Conservation (phyloP, 2,888 invertebrate genomes). For the Gymnoscelis rufifasciata region DNA sequence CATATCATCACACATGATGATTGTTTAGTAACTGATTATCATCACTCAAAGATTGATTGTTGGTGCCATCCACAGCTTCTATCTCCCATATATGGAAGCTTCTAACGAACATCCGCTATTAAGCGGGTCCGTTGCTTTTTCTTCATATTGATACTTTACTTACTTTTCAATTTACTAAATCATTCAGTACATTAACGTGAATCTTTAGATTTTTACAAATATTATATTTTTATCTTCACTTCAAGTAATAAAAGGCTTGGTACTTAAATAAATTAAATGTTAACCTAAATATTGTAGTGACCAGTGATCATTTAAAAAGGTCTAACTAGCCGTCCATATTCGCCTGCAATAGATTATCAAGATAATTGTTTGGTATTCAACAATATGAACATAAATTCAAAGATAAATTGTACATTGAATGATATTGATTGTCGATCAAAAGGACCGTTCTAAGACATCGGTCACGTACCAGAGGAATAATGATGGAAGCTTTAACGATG, state of each 20-base stretch:
- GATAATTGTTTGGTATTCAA: slow-evolving; percentile 57
- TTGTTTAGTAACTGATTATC: slow-evolving; percentile 34
- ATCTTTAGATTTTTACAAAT: not conserved
- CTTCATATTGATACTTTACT: slow-evolving; percentile 12
- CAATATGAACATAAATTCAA: slow-evolving; percentile 63
- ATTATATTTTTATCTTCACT: too few species aligned
- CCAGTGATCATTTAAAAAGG: too few species aligned
- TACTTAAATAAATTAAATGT: too few species aligned
- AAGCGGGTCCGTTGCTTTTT: slow-evolving; percentile 28
- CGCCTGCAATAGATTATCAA: slow-evolving; percentile 39
- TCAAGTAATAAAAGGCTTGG: too few species aligned
- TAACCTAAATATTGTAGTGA: too few species aligned
- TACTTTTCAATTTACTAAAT: not conserved
- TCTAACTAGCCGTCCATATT: slow-evolving; percentile 20
- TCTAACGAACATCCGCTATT: slow-evolving; percentile 39
- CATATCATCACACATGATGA: slow-evolving; percentile 23
- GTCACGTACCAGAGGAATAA: slow-evolving; percentile 48
- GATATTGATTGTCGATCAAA: slow-evolving; percentile 66
- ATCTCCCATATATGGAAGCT: slow-evolving; percentile 42
- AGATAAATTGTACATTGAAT: slow-evolving; percentile 58
- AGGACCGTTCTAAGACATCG: slow-evolving; percentile 50
- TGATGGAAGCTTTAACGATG: slow-evolving; percentile 53
- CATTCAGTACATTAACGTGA: not conserved
- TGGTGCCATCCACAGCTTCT: slow-evolving; percentile 49
- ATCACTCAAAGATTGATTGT: slow-evolving; percentile 45